These are phyloP conservation scores for Psittacula derbiana DNA, from an alignment of 2,797 vertebrate genomes.

Conservation along the genomic window DNA sequence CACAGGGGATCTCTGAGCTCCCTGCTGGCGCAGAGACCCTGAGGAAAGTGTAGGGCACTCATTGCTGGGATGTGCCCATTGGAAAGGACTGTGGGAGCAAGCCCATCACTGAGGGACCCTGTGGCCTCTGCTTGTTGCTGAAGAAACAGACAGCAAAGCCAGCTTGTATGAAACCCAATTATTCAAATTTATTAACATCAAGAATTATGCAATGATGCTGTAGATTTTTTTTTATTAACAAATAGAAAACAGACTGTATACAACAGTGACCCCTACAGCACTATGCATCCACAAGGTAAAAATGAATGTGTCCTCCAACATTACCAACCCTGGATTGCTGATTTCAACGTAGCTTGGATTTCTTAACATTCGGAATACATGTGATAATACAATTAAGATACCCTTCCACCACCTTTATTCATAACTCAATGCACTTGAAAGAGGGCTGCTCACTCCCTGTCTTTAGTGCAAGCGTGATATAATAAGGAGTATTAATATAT, in stretches of 20 bases:
- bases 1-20: neutral
- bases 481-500: constrained; percentile 90
- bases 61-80: neutral
- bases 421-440: constrained; percentile 75
- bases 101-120: neutral
- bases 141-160: constrained; percentile 74
- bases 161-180: constrained; percentile 89
- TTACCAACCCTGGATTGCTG: constrained; percentile 78
- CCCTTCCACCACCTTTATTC: constrained; percentile 79
- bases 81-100: neutral
- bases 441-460: constrained; percentile 75
- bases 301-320: constrained; percentile 86
- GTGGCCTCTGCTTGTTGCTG: neutral
- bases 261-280: constrained; percentile 90
- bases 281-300: constrained; percentile 96
- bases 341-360: constrained; percentile 74
- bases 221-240: constrained; percentile 92
- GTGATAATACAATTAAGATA: constrained; percentile 79
- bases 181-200: constrained; percentile 97
- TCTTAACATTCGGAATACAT: constrained; percentile 68
- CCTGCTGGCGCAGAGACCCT: neutral
- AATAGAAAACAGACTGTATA: constrained; percentile 97
- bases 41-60: accelerated
- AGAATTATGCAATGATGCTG: constrained; percentile 87
- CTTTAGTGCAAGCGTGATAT: constrained; percentile 78